Percentiles rank a stretch among this genome's conserved stretches.
These are phyloP conservation scores for Pseudorhiza aurosa DNA, from an alignment of 30 jellyfish, hydroid and myxozoan species.

Conservation along the genomic window DNA sequence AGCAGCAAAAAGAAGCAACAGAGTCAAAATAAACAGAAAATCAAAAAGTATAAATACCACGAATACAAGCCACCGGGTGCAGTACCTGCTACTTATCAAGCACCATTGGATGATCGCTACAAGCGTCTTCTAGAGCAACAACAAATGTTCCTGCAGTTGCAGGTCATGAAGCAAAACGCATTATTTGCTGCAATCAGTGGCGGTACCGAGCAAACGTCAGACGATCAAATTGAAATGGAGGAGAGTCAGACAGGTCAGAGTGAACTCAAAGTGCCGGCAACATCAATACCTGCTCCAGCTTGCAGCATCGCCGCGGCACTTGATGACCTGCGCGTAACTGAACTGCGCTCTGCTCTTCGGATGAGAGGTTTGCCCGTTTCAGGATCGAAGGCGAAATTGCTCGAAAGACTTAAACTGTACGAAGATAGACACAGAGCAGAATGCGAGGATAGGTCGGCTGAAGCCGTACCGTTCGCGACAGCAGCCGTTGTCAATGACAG, in stretches of 20 bases:
- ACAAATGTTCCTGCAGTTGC: conserved; percentile 88
- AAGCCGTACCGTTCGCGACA: conserved; percentile 12
- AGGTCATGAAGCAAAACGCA: conserved; percentile 97
- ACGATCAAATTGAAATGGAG: conserved; percentile 60
- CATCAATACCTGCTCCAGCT: conserved; percentile 4
- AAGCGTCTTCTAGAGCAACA: conserved; percentile 93
- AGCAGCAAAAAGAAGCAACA: conserved; percentile 58
- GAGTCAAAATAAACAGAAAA: conserved; percentile 47
- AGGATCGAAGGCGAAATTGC: conserved; percentile 85
- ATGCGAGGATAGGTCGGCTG: not conserved
- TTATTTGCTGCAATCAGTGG: conserved; percentile 80
- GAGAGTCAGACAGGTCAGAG: not conserved
- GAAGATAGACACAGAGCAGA: conserved; percentile 53
- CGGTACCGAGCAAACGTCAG: conserved; percentile 37
- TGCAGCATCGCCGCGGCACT: conserved; percentile 21
- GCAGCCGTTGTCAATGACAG: not conserved
- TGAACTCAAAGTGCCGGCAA: conserved; percentile 9
- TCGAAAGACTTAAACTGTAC: conserved; percentile 78
- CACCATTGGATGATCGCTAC: conserved; percentile 85
- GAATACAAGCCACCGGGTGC: conserved; percentile 91
- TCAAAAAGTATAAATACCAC: conserved; percentile 81
- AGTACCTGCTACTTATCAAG: conserved; percentile 47
- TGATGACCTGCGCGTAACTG: conserved; percentile 89
- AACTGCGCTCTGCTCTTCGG: conserved; percentile 74
- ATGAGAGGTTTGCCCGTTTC: conserved; percentile 92